Conservation (phyloP, 2,888 invertebrate species). For the Drosophila nr. fundita region DNA sequence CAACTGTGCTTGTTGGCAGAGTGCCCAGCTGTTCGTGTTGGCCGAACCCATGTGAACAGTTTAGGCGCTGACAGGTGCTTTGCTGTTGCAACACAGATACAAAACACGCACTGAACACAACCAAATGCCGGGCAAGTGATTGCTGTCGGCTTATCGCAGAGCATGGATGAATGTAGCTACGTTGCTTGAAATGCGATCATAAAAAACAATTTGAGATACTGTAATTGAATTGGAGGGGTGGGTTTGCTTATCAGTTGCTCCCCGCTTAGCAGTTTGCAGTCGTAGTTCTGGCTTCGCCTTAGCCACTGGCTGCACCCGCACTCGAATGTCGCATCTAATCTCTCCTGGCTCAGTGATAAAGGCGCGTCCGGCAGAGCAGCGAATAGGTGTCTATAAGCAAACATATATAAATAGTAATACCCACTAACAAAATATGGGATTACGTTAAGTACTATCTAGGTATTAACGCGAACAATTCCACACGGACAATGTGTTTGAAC, state of each 20-base stretch:
- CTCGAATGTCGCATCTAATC: slow-evolving; percentile 50
- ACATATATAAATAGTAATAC: slow-evolving; percentile 7
- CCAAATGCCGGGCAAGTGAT: slow-evolving; percentile 16
- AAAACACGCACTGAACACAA: background rate
- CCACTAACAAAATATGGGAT: background rate
- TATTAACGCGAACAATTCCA: background rate
- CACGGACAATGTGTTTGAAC: background rate
- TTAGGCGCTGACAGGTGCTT: background rate
- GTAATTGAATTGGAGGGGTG: slow-evolving; percentile 20
- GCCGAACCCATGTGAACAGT: slow-evolving; percentile 2
- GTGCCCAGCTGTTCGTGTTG: slow-evolving; percentile 5
- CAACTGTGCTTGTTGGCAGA: background rate
- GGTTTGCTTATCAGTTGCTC: slow-evolving; percentile 25
- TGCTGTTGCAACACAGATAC: background rate
- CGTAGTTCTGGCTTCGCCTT: slow-evolving; percentile 19
- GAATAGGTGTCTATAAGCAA: background rate
- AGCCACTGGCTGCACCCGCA: slow-evolving; percentile 51
- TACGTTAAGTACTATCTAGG: background rate
- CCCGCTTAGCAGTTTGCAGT: slow-evolving; percentile 22
- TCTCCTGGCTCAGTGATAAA: slow-evolving; percentile 40
- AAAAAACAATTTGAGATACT: slow-evolving; percentile 37
- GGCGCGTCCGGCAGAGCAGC: slow-evolving; percentile 49
- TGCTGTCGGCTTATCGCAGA: slow-evolving; percentile 30
- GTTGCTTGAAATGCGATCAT: slow-evolving; percentile 12
- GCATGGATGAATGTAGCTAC: background rate